These are phyloP conservation scores for Acipenser ruthenus DNA, from an alignment of 2,797 vertebrate genomes.

Conservation along the genomic window DNA sequence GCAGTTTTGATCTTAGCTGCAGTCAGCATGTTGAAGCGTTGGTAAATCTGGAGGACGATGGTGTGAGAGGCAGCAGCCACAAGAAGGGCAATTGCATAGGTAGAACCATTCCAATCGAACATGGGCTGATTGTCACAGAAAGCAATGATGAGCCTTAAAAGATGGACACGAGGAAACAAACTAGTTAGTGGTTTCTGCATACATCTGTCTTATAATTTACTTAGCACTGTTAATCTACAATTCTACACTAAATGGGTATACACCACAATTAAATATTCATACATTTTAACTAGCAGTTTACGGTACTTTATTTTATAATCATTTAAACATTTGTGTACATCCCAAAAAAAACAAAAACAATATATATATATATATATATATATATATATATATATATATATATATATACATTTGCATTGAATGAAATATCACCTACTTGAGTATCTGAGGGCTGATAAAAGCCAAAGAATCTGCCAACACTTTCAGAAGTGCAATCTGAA, in stretches of 20 bases:
- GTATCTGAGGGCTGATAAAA: conserved; percentile 44
- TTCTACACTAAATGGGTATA: no score
- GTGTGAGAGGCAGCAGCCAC: conserved; percentile 36
- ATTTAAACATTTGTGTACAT: no score
- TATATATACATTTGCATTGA: no score
- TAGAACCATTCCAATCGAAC: conserved; percentile 29
- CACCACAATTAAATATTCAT: no score
- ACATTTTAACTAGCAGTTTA: no score
- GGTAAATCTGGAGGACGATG: conserved; percentile 39
- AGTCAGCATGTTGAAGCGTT: conserved; percentile 38
- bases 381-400: no score
- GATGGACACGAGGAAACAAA: neutral
- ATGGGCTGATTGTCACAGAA: conserved; percentile 34
- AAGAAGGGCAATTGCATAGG: conserved; percentile 37
- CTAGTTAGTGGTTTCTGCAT: no score
- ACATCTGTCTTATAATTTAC: no score
- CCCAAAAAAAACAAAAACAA: no score
- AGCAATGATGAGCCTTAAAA: conserved; percentile 39
- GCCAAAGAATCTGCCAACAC: conserved; percentile 40
- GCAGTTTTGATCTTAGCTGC: conserved; percentile 45
- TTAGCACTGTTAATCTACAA: no score
- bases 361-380: no score
- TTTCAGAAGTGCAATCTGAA: conserved; percentile 49
- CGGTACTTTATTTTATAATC: no score
- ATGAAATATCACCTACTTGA: conserved; percentile 43